Percentiles rank a stretch among this genome's conserved stretches.
Conservation (phyloP, 2,797 vertebrate genomes). For the Psittacula derbiana region DNA sequence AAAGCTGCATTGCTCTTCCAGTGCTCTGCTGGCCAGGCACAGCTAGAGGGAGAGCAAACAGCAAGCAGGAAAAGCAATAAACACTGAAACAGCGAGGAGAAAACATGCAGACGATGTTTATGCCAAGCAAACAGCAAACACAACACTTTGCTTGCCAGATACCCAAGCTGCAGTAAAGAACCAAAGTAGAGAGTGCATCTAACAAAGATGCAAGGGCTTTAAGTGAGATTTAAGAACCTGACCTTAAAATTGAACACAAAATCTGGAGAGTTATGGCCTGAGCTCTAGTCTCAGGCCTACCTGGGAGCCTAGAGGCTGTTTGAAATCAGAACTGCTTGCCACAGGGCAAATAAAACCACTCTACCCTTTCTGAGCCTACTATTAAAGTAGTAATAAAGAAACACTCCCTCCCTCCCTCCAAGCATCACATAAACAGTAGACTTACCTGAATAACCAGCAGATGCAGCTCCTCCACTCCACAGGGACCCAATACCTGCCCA, state of each 20-base stretch:
- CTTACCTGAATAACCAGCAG: neutral
- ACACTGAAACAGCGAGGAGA: neutral
- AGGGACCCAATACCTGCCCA: neutral
- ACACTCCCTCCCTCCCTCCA: neutral
- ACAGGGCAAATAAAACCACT: neutral
- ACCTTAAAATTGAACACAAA: neutral
- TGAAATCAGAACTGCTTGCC: neutral
- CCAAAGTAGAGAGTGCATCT: neutral
- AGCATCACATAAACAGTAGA: neutral
- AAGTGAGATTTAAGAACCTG: neutral
- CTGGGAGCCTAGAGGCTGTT: neutral
- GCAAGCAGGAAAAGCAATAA: neutral
- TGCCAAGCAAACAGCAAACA: neutral
- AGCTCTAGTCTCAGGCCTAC: neutral
- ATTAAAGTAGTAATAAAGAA: too few relatives aligned
- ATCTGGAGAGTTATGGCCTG: neutral
- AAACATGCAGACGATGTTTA: neutral
- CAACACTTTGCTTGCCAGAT: neutral
- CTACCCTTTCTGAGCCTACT: neutral
- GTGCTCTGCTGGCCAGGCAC: neutral
- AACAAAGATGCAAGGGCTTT: neutral
- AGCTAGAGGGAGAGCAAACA: neutral
- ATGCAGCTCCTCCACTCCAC: neutral
- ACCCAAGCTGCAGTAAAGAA: neutral
- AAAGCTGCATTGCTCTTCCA: fast-evolving